Conservation (phyloP, 2,797 vertebrate genomes). For the Dryobates pubescens region DNA sequence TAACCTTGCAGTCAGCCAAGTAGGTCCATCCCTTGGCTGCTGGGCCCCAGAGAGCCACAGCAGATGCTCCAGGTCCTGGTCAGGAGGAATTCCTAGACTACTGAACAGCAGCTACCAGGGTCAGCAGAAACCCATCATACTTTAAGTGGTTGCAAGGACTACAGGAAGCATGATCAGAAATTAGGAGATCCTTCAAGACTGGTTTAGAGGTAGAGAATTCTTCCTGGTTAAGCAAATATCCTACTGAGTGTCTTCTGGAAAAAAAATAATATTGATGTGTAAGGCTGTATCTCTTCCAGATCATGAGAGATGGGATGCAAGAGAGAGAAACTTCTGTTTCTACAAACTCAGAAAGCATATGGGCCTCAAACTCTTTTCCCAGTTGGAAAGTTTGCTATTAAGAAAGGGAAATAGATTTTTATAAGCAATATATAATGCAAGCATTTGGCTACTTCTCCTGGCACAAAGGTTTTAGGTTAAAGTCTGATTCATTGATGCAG, state of each 20-base stretch:
- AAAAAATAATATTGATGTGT: neutral
- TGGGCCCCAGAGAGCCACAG: neutral
- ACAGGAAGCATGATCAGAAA: neutral
- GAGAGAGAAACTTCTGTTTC: conserved; percentile 4
- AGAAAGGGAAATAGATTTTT: conserved; percentile 42
- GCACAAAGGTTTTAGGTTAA: conserved; percentile 14
- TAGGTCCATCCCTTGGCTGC: neutral
- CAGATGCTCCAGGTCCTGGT: neutral
- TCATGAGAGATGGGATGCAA: neutral
- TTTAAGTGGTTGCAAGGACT: neutral
- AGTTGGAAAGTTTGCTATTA: conserved; percentile 40
- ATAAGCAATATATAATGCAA: conserved; percentile 47
- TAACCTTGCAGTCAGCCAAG: accelerated
- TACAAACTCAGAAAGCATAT: conserved; percentile 6
- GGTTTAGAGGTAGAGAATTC: neutral
- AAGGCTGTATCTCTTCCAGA: conserved; percentile 22
- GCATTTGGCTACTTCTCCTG: conserved; percentile 28
- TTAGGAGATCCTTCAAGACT: neutral
- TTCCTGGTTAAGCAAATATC: conserved; percentile 29
- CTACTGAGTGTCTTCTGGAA: conserved; percentile 16
- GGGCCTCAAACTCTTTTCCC: conserved; percentile 37
- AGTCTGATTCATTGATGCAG: conserved; percentile 37
- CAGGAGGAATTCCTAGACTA: neutral
- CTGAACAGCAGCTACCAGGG: neutral
- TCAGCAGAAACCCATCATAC: neutral